A percentile compares a stretch with the other conserved stretches of the same genome.
phyloP scores from a whole-genome alignment of 2,113 vertebrate species.

The Thymallus thymallus region DNA sequence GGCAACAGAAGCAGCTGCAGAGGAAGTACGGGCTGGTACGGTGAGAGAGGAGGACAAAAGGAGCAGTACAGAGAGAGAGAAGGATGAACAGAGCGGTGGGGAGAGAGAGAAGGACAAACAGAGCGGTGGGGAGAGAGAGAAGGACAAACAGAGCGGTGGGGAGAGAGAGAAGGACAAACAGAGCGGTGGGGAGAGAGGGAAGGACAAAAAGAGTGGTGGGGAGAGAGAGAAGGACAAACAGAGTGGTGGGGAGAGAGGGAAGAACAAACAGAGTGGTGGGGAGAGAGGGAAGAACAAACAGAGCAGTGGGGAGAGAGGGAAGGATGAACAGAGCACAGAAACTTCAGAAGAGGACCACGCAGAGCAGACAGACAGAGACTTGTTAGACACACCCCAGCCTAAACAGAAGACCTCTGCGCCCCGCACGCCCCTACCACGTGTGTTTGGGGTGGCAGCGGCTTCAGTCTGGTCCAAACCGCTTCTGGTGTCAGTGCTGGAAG shows the following conservation, averaged over 20 bases:
- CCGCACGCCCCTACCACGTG: slow-evolving; percentile 26
- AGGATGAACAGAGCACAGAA: slow-evolving; percentile 27
- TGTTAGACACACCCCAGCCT: slow-evolving; percentile 52
- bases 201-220: slow-evolving; percentile 5
- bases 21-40: not conserved
- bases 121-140: no score
- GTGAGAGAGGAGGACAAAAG: not conserved
- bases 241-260: not conserved
- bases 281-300: slow-evolving; percentile 24
- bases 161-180: no score
- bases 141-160: no score
- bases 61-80: no score
- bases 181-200: no score
- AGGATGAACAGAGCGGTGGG: no score
- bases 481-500: slow-evolving; percentile 49
- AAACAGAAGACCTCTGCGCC: slow-evolving; percentile 52
- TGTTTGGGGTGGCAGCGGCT: slow-evolving; percentile 39
- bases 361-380: slow-evolving; percentile 56
- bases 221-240: not conserved
- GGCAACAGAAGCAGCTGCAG: slow-evolving; percentile 7
- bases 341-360: slow-evolving; percentile 20
- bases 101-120: no score
- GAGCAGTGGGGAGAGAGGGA: slow-evolving; percentile 5
- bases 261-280: not conserved
- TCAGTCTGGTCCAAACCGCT: slow-evolving; percentile 22